Base-by-base conservation (phyloP, 2,113 vertebrate genomes). In the Sebastes fasciatus region DNA sequence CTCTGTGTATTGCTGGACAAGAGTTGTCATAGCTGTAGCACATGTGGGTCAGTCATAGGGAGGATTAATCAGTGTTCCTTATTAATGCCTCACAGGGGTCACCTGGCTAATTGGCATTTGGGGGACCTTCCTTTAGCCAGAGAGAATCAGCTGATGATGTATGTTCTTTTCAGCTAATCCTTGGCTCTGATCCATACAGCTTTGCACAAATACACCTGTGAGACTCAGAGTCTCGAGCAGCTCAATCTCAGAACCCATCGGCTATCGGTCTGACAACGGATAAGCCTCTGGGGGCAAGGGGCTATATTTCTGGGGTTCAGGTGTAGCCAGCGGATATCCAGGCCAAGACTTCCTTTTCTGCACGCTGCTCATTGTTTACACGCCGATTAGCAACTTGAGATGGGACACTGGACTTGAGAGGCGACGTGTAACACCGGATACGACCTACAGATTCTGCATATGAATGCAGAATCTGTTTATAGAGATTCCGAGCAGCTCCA, bases 41-140 rank as follows among this genome's bases (percentile, higher is more conserved):
- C 8, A 45, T 23, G 23, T 45, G 8, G 73, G 63, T 64, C 45
- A 14, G 19, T 71, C 49, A 48, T 4, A 49, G 6, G 5, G n/a
- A 48, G 34, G 48, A 78, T 82, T 65, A 26, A 17, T 19, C 12
- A 34, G 57, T 46, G 13, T 64, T 60, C 42, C n/a, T 70, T 51
- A 52, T 55, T 72, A 52, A 51, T 63, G 61, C 14, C 19, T 65
- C 51, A 66, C 62, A 40, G 40, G 63, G 66, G 74, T 74, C 65
- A 64, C 19, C 17, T 8, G 65, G 73, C 62, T 71, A 80, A 71
- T 66, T 77, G 68, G 26, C 17, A 13, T 70, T 77, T 77, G 40
- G 54, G 63, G 48, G 6, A 68, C 52, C 42, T 77, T 48, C 23
- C 62, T 49, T 71, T 71, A 61, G n/a, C 23, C 65, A 61, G 23